Evolutionary conservation across 2,888 invertebrate genomes (phyloP), one percentile per base, ranked within the genome.

Genomic region (Mystacides longicornis): DNA sequence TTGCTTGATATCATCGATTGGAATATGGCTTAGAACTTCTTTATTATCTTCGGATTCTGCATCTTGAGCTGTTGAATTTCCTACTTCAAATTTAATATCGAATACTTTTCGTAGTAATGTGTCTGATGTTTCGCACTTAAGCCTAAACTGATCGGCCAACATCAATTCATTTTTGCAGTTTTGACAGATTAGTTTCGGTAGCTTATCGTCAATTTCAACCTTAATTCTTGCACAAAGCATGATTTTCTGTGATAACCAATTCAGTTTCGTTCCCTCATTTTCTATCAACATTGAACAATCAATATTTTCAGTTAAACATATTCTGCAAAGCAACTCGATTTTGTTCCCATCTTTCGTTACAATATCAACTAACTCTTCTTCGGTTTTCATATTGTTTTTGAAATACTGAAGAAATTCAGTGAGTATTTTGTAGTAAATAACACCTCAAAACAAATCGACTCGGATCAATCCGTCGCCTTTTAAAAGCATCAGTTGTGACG

Each of bases 341-440:
- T 46, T 46, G 9, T 14, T 9, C 7, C 19, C 11, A 23, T 65
- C 64, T 65, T 64, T 65, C 64, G 66, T 64, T 65, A 64, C 61
- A 52, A 51, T 62, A 23, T 46, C 20, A 52, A 64, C 67, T 65
- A 68, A 67, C 62, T 62, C 60, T 71, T 73, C 64, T 75, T 77
- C 64, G 77, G 77, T 62, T 20, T 46, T 46, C 46, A 46, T 46
- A 11, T 18, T 46, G 27, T 27, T 27, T 27, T 5, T 27, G 5
- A 27, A 11, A 7, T 27, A 27, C 27, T 27, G 27, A 27, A 7
- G 27, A 27, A 27, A 7, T 5, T 27, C 11, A 27, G 11, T 27
- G 27, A 27, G 27, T 27, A 11, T 27, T 5, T 7, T 27, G 27
- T 5, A 27, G 11, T 27, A 27, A 11, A 27, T 7, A 27, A 11